Evolutionary conservation across 2,113 vertebrate genomes (phyloP).

Genomic region (Plestiodon gilberti): DNA sequence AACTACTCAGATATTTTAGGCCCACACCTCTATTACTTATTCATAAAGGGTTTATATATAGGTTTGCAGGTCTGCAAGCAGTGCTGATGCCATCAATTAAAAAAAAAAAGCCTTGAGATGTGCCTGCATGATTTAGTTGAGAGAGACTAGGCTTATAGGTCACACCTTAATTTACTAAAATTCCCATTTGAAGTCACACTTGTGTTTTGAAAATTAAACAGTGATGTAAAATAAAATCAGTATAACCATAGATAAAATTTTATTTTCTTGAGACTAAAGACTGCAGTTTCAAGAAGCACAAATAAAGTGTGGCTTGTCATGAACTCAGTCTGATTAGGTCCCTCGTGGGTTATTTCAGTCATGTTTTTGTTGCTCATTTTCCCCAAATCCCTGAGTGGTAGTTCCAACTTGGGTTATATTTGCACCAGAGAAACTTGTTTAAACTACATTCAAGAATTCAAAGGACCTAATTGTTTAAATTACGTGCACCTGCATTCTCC

Average conservation of each 20-base stretch:
- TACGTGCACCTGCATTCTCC: background rate
- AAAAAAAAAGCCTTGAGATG: background rate
- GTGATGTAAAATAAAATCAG: background rate
- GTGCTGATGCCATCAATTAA: slow-evolving; percentile 19
- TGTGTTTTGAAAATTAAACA: background rate
- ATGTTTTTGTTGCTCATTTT: slow-evolving; percentile 6
- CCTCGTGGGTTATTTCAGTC: background rate
- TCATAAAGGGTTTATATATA: slow-evolving; percentile 56
- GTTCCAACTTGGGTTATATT: background rate
- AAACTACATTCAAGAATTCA: background rate
- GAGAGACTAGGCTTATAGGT: background rate
- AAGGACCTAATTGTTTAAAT: background rate
- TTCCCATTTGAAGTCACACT: background rate
- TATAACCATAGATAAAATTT: background rate
- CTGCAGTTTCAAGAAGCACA: background rate
- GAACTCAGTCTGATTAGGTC: background rate
- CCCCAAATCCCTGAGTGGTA: background rate
- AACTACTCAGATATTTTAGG: slow-evolving; percentile 53
- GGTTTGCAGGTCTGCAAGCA: slow-evolving; percentile 4
- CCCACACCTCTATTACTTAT: slow-evolving; percentile 42
- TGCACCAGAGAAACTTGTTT: background rate
- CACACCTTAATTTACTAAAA: background rate
- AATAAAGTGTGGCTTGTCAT: background rate
- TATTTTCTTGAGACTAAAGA: background rate
- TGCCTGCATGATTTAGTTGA: background rate